Evolutionary conservation across 1,140 invertebrate species (phyloP), one percentile per base, ranked within the genome.

Genomic region (Papilio helenus): DNA sequence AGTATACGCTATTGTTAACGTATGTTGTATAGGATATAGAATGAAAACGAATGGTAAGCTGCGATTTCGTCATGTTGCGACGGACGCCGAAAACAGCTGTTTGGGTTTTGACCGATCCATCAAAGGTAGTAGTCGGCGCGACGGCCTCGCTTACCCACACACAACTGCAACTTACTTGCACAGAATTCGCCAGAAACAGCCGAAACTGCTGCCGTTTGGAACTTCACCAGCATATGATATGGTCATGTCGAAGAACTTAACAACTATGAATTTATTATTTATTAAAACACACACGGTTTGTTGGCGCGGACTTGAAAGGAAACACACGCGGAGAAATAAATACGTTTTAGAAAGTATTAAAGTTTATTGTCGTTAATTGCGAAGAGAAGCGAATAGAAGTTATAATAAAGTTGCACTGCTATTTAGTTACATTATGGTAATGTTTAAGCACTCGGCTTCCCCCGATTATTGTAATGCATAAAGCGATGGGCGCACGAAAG

Each of bases 171-270:
- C 97, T 97, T 94, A 98, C 97, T 97, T 98, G 95, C 95, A 95
- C 83, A 98, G 95, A 92, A 98, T 98, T 93, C 96, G 96, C 97
- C 97, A 98, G 95, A 98, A 98, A 94, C 97, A 98, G 89, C 97
- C 97, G 91, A 98, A 98, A 94, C 97, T 97, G 95, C 97, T 98
- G 89, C 97, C 97, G 92, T 98, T 98, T 80, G 97, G 97, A 87
- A 98, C 97, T 95, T 98, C 97, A 88, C 97, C 97, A 83, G 97
- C 97, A 95, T 98, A 98, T 49, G 97, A 97, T 84, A 98, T 96
- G 84, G 97, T 98, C 97, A 98, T 98, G 83, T 89, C 84, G 87
- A 81, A 83, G 80, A 85, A 81, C 82, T 90, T 87, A 87, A 88
- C 81, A 87, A 89, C 87, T 87, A 91, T 88, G 83, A 89, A 90